These are phyloP conservation scores for Macrosteles quadrilineatus DNA, from an alignment of 1,140 invertebrate species.

Conservation along the genomic window DNA sequence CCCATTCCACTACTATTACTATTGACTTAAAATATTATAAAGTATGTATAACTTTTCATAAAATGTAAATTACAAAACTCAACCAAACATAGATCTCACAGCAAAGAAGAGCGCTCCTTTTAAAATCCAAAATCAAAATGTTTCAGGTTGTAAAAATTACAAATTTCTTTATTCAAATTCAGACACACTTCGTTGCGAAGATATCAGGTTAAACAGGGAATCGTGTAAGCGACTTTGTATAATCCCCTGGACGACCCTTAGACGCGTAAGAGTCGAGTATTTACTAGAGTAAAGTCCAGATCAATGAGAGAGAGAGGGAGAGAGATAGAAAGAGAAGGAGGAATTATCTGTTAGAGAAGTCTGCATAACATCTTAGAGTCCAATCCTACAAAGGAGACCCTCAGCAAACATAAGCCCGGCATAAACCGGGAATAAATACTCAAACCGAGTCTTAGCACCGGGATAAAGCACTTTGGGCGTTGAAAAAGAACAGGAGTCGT, in stretches of 20 bases:
- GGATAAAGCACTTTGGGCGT: constrained; percentile 35
- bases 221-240: no score
- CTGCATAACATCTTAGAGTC: constrained; percentile 1
- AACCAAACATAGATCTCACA: no score
- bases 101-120: no score
- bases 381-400: constrained; percentile 20
- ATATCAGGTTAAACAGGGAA: no score
- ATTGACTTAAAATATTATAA: no score
- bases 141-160: no score
- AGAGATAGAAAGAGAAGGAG: neutral
- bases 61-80: no score
- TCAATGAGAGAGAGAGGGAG: neutral
- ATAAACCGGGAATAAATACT: constrained; percentile 31
- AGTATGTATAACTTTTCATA: no score
- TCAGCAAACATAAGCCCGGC: constrained; percentile 14
- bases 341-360: neutral
- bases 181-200: no score
- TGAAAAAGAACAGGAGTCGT: constrained; percentile 32
- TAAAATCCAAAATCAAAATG: no score
- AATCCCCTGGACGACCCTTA: neutral
- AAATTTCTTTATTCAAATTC: no score
- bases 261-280: constrained; percentile 1
- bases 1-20: no score
- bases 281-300: constrained; percentile 9
- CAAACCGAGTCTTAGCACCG: constrained; percentile 33